Evolutionary conservation across 2,888 invertebrate species (phyloP).

Genomic region (Macrosoma leucophasiata): DNA sequence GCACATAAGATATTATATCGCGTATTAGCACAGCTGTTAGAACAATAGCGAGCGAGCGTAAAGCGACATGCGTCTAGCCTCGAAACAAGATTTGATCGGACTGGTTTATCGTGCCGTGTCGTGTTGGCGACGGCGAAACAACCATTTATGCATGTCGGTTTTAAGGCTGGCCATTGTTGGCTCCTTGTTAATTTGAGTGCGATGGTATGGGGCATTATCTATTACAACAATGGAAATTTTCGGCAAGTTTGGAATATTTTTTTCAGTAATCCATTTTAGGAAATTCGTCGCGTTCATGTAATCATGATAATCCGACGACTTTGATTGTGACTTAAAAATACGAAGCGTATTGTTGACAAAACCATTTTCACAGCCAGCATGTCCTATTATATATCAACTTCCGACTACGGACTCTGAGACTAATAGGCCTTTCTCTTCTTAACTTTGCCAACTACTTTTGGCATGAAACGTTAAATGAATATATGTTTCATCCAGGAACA

Average conservation of each 20-base stretch:
- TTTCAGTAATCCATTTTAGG: constrained; percentile 19
- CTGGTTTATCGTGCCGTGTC: no score
- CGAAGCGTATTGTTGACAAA: constrained; percentile 19
- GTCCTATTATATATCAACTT: constrained; percentile 17
- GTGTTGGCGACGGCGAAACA: no score
- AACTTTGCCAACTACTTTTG: constrained; percentile 18
- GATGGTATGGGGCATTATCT: constrained; percentile 9
- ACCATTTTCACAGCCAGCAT: constrained; percentile 19
- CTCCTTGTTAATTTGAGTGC: background rate
- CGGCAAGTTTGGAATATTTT: constrained; percentile 18
- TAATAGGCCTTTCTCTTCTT: background rate
- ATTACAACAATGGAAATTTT: constrained; percentile 13
- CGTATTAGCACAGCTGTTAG: no score
- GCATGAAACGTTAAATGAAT: constrained; percentile 22
- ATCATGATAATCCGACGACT: constrained; percentile 17
- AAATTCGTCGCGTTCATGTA: constrained; percentile 18
- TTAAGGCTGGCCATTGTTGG: background rate
- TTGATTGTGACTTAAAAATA: constrained; percentile 12
- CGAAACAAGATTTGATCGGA: no score
- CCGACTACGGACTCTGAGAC: constrained; percentile 7
- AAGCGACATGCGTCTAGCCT: no score
- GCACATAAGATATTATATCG: no score
- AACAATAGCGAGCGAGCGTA: no score
- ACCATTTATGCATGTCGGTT: no score
- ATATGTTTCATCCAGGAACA: constrained; percentile 20